A percentile compares a stretch with the other conserved stretches of the same genome.
Evolutionary conservation across 2,113 vertebrate genomes (phyloP).

Genomic region (Hyla sarda): DNA sequence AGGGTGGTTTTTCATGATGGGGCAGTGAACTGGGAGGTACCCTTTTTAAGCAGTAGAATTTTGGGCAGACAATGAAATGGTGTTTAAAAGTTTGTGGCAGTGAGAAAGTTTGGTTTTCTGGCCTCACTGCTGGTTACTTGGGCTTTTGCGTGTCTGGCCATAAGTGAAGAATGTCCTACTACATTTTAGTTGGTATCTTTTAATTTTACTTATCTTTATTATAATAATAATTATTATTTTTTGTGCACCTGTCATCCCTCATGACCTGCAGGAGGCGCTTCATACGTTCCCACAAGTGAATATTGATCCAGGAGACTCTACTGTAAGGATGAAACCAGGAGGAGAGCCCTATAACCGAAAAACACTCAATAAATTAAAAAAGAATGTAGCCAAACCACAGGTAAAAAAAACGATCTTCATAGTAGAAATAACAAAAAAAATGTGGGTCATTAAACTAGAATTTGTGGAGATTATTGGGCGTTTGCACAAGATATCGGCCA

Average conservation of each 20-base stretch:
- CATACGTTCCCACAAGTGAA: constrained; percentile 77
- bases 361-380: constrained; percentile 91
- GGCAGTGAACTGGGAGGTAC: no score
- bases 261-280: constrained; percentile 72
- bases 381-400: constrained; percentile 88
- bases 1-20: no score
- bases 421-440: neutral
- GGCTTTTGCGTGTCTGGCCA: no score
- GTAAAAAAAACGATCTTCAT: constrained; percentile 70
- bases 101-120: no score
- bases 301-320: constrained; percentile 72
- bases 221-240: neutral
- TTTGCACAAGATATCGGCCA: neutral
- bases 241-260: neutral
- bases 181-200: no score
- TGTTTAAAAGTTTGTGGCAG: no score
- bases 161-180: no score
- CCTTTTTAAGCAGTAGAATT: no score
- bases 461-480: neutral
- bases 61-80: no score
- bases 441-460: no score
- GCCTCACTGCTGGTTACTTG: no score
- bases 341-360: constrained; percentile 92
- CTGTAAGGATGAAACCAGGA: constrained; percentile 80
- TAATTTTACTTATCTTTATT: neutral